Evolutionary conservation across 2,888 invertebrate species (phyloP).

Genomic region (Apamea crenata): DNA sequence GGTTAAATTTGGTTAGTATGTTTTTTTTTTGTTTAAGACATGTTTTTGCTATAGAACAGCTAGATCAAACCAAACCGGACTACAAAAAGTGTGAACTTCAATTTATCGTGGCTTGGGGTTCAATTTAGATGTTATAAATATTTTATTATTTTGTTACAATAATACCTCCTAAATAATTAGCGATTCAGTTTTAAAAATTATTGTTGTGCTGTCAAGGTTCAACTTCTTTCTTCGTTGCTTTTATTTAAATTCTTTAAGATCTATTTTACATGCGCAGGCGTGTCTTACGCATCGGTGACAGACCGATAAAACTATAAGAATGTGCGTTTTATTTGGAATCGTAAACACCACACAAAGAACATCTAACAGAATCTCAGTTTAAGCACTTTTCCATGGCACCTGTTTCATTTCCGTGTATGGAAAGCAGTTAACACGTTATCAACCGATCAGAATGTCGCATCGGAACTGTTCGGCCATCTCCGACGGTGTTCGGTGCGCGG

Average conservation of each 20-base stretch:
- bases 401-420: conserved; percentile 61
- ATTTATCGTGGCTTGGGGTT: background rate
- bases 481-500: conserved; percentile 55
- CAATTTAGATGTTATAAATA: background rate
- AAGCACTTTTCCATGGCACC: conserved; percentile 58
- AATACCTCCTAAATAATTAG: conserved; percentile 9
- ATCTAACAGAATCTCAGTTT: conserved; percentile 48
- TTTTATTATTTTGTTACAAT: conserved; percentile 1
- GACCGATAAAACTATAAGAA: conserved; percentile 50
- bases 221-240: background rate
- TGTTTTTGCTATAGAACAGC: background rate
- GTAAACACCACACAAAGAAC: conserved; percentile 58
- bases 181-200: background rate
- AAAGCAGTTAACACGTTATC: conserved; percentile 63
- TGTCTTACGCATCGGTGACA: conserved; percentile 28
- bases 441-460: conserved; percentile 71
- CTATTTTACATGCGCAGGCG: conserved; percentile 9
- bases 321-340: conserved; percentile 60
- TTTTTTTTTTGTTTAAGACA: background rate
- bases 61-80: conserved; percentile 4
- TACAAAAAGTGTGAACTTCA: conserved; percentile 7
- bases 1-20: background rate
- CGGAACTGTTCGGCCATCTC: conserved; percentile 55
- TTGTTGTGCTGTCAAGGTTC: background rate
- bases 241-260: conserved; percentile 13